These are phyloP conservation scores for Neogale vison DNA, from an alignment of 2,113 vertebrate genomes.

Conservation along the genomic window DNA sequence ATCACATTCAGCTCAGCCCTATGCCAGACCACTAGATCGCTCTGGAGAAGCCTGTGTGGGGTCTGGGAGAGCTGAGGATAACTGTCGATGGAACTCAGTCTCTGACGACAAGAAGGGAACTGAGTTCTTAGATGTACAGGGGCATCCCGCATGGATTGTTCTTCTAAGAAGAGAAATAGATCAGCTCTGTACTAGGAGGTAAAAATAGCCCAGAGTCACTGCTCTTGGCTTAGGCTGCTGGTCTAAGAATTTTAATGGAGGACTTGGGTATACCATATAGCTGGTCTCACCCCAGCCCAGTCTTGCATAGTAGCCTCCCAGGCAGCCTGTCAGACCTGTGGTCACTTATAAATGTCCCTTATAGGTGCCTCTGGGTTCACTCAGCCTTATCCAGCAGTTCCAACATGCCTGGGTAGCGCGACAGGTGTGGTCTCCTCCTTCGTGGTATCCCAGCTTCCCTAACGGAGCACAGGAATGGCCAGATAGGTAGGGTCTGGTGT, in stretches of 20 bases:
- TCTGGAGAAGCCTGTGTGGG: neutral
- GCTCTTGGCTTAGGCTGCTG: slow-evolving; percentile 13
- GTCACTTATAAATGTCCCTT: slow-evolving; percentile 7
- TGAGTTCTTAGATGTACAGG: neutral
- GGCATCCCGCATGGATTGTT: neutral
- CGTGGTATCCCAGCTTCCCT: neutral
- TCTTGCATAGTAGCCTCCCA: neutral
- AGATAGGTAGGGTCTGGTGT: neutral
- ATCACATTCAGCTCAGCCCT: neutral
- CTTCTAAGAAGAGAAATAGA: neutral
- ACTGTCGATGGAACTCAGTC: neutral
- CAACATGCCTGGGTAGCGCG: rapidly evolving
- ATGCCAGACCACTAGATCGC: neutral
- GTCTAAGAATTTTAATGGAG: slow-evolving; percentile 13
- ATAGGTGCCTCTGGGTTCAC: neutral
- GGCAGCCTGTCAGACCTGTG: neutral
- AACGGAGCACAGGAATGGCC: neutral
- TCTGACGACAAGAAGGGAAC: neutral
- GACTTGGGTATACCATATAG: neutral
- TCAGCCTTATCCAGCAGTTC: neutral
- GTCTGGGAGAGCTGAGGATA: neutral
- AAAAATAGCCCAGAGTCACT: slow-evolving; percentile 46
- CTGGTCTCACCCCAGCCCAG: neutral
- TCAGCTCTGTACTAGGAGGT: neutral
- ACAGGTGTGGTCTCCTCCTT: rapidly evolving